Percentiles rank a stretch among this genome's conserved stretches.
Conservation (phyloP, 1,140 invertebrate species). For the Platorchestia sp. region DNA sequence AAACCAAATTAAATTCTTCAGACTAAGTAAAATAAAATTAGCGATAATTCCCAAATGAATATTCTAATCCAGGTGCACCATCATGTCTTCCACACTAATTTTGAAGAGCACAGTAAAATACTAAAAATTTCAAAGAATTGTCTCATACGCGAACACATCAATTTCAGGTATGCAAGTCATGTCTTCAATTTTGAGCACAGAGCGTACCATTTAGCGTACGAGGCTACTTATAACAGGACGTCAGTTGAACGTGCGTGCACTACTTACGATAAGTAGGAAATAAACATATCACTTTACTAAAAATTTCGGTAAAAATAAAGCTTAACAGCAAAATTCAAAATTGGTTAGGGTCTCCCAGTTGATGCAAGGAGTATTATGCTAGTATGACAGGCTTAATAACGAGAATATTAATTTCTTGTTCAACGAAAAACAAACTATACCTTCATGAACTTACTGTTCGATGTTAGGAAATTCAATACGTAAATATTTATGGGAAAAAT, state of each 20-base stretch:
- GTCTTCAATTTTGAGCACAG: background rate
- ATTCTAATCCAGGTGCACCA: background rate
- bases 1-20: no score
- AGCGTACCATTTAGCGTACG: background rate
- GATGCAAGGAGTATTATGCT: background rate
- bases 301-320: background rate
- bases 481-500: background rate
- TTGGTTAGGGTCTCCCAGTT: background rate
- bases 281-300: background rate
- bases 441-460: background rate
- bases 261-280: background rate
- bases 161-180: background rate
- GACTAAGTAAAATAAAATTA: background rate
- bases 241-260: background rate
- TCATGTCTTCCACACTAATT: background rate
- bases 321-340: background rate
- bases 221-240: background rate
- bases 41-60: background rate
- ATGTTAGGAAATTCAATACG: background rate
- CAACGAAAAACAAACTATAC: background rate
- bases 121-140: background rate
- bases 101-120: background rate
- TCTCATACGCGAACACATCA: background rate
- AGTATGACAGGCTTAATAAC: background rate
- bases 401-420: background rate